Base-by-base conservation (phyloP, 1,140 invertebrate genomes). In the Chymomyza costata region DNA sequence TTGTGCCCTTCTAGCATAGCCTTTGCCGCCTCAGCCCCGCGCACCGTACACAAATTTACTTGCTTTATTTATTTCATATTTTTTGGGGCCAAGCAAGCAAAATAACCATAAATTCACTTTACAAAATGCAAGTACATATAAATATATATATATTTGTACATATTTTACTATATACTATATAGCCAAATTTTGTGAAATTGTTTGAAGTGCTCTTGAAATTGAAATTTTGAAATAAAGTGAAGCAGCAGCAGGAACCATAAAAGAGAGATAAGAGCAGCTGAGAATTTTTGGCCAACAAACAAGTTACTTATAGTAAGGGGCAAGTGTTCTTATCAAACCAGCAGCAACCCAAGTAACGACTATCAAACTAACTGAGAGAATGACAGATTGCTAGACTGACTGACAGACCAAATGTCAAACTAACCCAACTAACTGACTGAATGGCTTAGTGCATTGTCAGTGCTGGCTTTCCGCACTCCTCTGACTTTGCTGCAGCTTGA, bases 131-230 rank as follows among this genome's bases (percentile, higher is more conserved):
- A 68, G 68, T 58, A 48, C 41, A 46, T 19, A 43, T 37, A 64
- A 35, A 34, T 49, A 15, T 18, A n/a, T n/a, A 37, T 14, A 19
- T 3, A 5, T 15, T 25, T 43, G 11, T 15, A 15, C 40, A 30
- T 30, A 38, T 13, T 40, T n/a, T 41, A 6, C 2, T 38, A 43
- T 44, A 11, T 48, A 46, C 16, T 44, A 55, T 70, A 57, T 57
- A 60, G 58, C 40, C 19, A 76, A 55, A 65, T 78, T 66, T 76
- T 71, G 54, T 60, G 49, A 76, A 76, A 71, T 70, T 71, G 73
- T 71, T 76, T 47, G 58, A 25, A 80, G 71, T 70, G 71, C 73
- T 66, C 71, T 71, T 76, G 53, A 76, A 78, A 78, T 78, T 78
- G 73, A 78, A 76, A 76, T 76, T 76, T 62, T 66, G 59, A 50